These are phyloP conservation scores for Enteromius treurensis DNA, from an alignment of 2,797 vertebrate genomes.

Conservation along the genomic window DNA sequence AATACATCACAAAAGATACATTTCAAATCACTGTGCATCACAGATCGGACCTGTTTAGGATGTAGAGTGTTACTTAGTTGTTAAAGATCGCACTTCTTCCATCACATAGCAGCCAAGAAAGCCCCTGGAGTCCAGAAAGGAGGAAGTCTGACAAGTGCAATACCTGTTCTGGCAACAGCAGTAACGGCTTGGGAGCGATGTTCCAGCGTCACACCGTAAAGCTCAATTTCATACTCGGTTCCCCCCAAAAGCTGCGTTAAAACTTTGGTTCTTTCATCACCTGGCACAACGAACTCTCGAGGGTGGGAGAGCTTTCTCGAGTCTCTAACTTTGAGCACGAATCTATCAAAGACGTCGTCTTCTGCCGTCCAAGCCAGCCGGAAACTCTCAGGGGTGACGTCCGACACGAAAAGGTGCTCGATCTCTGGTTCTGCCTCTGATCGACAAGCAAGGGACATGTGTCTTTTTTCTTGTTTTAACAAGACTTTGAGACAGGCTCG, in stretches of 20 bases:
- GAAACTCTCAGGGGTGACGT: slow-evolving; percentile 86
- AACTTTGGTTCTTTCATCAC: slow-evolving; percentile 85
- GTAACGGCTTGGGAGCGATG: slow-evolving; percentile 87
- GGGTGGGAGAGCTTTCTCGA: slow-evolving; percentile 84
- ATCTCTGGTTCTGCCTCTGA: slow-evolving; percentile 95
- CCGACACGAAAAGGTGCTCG: slow-evolving; percentile 93
- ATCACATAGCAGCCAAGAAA: slow-evolving; percentile 35
- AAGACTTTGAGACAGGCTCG: slow-evolving; percentile 10
- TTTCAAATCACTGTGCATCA: slow-evolving; percentile 30
- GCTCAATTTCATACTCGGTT: slow-evolving; percentile 92
- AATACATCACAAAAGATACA: slow-evolving; percentile 43
- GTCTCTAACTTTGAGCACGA: slow-evolving; percentile 94
- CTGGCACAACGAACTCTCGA: slow-evolving; percentile 79
- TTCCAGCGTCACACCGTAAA: slow-evolving; percentile 88
- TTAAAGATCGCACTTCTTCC: slow-evolving; percentile 18
- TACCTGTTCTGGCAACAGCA: slow-evolving; percentile 92
- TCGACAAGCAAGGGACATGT: slow-evolving; percentile 67
- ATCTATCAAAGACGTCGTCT: slow-evolving; percentile 88
- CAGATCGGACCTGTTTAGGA: slow-evolving; percentile 28
- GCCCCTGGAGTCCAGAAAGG: slow-evolving; percentile 25
- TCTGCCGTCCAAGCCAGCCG: slow-evolving; percentile 92
- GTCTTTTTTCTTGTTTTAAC: slow-evolving; percentile 48
- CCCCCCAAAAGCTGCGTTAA: slow-evolving; percentile 87
- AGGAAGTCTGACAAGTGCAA: slow-evolving; percentile 17
- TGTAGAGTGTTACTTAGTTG: slow-evolving; percentile 24